phyloP scores from a whole-genome alignment of 2,888 invertebrate species.

The Scaptomyza tumidula region DNA sequence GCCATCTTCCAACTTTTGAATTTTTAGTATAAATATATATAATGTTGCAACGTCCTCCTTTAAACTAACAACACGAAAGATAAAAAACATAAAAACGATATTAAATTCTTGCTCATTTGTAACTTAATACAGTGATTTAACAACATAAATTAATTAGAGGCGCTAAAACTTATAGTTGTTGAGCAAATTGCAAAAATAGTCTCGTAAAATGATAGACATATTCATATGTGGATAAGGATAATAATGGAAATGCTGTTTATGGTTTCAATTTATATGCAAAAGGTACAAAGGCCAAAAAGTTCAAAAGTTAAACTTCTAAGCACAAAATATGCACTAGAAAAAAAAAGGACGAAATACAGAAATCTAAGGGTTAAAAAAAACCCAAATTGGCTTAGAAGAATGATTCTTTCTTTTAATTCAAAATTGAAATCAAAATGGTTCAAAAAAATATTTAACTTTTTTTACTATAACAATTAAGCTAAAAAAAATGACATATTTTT shows the following conservation, averaged over 20 bases:
- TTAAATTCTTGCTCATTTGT: not conserved
- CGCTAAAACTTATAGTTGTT: not conserved
- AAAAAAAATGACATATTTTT: too few species aligned
- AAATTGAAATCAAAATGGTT: too few species aligned
- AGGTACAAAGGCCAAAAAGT: not conserved
- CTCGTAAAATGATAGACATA: not conserved
- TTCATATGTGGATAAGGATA: not conserved
- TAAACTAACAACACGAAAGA: not conserved
- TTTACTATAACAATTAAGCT: too few species aligned
- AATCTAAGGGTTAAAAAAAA: too few species aligned
- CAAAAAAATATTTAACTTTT: too few species aligned
- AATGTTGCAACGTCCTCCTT: conserved; percentile 60
- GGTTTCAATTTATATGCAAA: not conserved
- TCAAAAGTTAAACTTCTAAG: not conserved
- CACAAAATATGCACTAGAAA: not conserved
- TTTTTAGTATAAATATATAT: conserved; percentile 65
- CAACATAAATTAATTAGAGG: not conserved
- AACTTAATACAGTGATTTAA: not conserved
- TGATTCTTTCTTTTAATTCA: too few species aligned
- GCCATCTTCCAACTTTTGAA: conserved; percentile 31
- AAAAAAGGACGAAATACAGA: not conserved
- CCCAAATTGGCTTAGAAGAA: too few species aligned
- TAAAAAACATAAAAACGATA: not conserved
- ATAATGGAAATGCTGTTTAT: conserved; percentile 3
- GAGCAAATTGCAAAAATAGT: not conserved